Base-by-base conservation (phyloP, 1,140 invertebrate species). In the Oedothorax gibbosus region DNA sequence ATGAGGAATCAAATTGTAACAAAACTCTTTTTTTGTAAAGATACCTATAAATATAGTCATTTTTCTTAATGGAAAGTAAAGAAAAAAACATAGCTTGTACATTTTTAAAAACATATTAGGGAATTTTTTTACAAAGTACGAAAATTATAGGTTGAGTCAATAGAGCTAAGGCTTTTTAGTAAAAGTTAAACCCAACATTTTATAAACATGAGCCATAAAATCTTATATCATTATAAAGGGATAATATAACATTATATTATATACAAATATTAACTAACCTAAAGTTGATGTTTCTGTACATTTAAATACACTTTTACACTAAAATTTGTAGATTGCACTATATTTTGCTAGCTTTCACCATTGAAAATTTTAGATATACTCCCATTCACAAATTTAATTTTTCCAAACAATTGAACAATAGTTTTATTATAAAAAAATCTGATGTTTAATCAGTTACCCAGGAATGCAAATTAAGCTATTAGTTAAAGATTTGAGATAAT, bases 131-230 rank as follows among this genome's bases (percentile, higher is more conserved):
- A 51, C 50, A 71, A 18, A 71, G 15, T 71, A 71, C 54, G 50
- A 71, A 71, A 71, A 71, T 53, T n/a, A 71, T 18, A 15, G 4
- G 12, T 15, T 11, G 53, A 75, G 72, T 75, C 56, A 71, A 57
- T 21, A 57, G 72, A 75, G 69, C 69, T 71, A 71, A 71, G 35
- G 56, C 35, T 57, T 75, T 49, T 57, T 53, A 75, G 21, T 71
- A 75, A 79, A 79, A 53, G 51, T 68, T 12, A 79, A 66, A 79
- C 64, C 64, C 64, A 79, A 81, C 66, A 71, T 71, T 12, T 51
- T 71, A 69, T 71, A 81, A 81, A 81, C 78, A 81, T 71, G 78
- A 66, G 77, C 56, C 65, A 81, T 81, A 81, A 81, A 81, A 81
- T 81, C 66, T 81, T 54, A 57, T 60, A 81, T 81, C 60, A 79